These are phyloP conservation scores for Phrynocephalus vlangalii DNA, from an alignment of 2,797 vertebrate species.

Conservation along the genomic window DNA sequence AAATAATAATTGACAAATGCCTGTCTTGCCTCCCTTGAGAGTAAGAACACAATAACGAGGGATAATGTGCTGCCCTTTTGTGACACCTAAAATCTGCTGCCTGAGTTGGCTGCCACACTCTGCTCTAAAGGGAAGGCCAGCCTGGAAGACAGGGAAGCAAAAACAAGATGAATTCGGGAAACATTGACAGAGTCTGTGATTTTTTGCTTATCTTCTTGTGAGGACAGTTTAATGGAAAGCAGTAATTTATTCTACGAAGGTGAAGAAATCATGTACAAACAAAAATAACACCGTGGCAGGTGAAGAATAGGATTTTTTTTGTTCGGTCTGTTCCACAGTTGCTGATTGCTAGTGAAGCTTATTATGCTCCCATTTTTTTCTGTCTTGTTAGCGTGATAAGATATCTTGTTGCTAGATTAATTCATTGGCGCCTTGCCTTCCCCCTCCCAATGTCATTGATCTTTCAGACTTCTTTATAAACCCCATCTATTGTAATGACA, in stretches of 20 bases:
- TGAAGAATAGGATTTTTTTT: not conserved
- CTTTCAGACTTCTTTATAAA: constrained; percentile 13
- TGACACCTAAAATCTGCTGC: not conserved
- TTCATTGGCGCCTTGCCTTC: not conserved
- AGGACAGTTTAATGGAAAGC: not conserved
- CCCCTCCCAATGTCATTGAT: constrained; percentile 8
- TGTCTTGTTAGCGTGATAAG: constrained; percentile 18
- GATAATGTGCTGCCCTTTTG: not conserved
- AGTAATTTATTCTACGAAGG: constrained; percentile 5
- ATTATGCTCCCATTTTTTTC: constrained; percentile 29
- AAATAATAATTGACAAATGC: not conserved
- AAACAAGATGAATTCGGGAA: not conserved
- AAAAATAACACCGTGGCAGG: constrained; percentile 23
- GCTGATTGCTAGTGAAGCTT: constrained; percentile 14
- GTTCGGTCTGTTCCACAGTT: constrained; percentile 14
- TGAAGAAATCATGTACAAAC: not conserved
- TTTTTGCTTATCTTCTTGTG: constrained; percentile 3
- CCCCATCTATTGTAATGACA: constrained; percentile 12
- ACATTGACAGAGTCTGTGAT: not conserved
- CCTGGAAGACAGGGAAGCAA: not conserved
- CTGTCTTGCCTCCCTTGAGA: not conserved
- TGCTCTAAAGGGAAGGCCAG: not conserved
- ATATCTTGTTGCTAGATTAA: constrained; percentile 4
- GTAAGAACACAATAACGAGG: not conserved
- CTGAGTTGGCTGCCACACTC: not conserved